A percentile compares a stretch with the other conserved stretches of the same genome.
These are phyloP conservation scores for Microplitis deprimator DNA, from an alignment of 2,888 invertebrate genomes.

Conservation along the genomic window DNA sequence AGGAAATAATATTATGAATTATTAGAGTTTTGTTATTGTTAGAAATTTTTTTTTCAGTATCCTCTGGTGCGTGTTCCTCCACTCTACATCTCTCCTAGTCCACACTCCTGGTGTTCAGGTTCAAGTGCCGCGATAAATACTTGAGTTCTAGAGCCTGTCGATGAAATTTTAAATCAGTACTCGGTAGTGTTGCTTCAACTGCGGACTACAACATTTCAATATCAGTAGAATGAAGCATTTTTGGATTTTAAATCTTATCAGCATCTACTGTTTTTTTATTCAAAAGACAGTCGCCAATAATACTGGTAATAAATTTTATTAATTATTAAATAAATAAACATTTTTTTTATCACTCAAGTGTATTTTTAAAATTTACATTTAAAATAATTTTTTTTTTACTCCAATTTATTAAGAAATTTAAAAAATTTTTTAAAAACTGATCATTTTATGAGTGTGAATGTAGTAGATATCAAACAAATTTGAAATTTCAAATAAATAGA, in stretches of 20 bases:
- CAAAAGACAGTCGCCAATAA: background rate
- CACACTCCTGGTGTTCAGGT: background rate
- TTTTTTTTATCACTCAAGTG: background rate
- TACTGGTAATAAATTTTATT: background rate
- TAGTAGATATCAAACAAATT: too few relatives aligned
- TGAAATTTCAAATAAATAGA: too few relatives aligned
- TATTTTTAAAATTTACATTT: background rate
- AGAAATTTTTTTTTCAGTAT: background rate
- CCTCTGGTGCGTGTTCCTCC: background rate
- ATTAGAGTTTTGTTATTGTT: too few relatives aligned
- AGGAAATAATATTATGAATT: background rate
- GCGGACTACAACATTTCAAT: background rate
- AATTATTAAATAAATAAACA: background rate
- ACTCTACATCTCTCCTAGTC: background rate
- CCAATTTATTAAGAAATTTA: too few relatives aligned
- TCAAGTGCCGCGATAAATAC: background rate
- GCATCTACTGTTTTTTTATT: background rate
- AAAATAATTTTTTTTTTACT: background rate
- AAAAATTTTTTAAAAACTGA: too few relatives aligned
- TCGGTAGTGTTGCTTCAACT: background rate
- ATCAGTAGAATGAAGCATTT: background rate
- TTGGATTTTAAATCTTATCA: background rate
- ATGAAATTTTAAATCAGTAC: background rate
- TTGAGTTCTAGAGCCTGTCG: background rate
- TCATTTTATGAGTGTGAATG: too few relatives aligned